Base-by-base conservation (phyloP, 2,888 invertebrate species). In the Diaprepes abbreviatus region DNA sequence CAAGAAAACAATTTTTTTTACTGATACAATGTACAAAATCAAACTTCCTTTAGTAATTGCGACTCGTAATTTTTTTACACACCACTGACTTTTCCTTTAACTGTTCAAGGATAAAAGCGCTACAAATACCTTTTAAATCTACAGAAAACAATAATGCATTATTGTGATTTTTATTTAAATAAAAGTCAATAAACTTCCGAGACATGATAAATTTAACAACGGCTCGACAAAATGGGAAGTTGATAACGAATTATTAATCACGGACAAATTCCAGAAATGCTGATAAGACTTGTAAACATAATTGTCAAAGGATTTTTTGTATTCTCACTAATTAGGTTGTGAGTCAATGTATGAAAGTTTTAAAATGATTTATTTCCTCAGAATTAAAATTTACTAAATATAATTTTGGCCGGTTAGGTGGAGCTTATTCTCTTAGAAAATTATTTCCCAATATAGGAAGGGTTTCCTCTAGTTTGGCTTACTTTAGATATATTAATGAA, bases 161-260 rank as follows among this genome's bases (percentile, higher is more conserved):
- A 50, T 50, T 50, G 10, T 50, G 14, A 43, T 43, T 31, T 28
- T 50, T 50, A 50, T 50, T 50, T 50, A 50, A 50, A 50, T 3
- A 28, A 5, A 50, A 31, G 48, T 50, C 48, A 50, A 50, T 50
- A 50, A 50, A 50, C 48, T 12, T 12, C 19, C 4, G 7, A 16
- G 14, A 50, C 48, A 50, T 50, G 48, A 50, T 50, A 50, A 50
- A 50, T 14, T 50, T 28, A 50, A 31, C 48, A 50, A 50, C 48
- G 28, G 31, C 48, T 14, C 28, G 28, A 50, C 28, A 21, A 50
- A 50, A 50, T 28, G 31, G 48, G 48, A 50, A 50, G 48, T 50
- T 50, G 48, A 50, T 50, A 50, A 50, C 14, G 16, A 45, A 9
- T n/a, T 31, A 50, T 50, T 50, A 50, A 50, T 50, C 48, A 50